Percentiles rank a stretch among this genome's conserved stretches.
Evolutionary conservation across 2,113 vertebrate species (phyloP).

Genomic region (Cromileptes altivelis): DNA sequence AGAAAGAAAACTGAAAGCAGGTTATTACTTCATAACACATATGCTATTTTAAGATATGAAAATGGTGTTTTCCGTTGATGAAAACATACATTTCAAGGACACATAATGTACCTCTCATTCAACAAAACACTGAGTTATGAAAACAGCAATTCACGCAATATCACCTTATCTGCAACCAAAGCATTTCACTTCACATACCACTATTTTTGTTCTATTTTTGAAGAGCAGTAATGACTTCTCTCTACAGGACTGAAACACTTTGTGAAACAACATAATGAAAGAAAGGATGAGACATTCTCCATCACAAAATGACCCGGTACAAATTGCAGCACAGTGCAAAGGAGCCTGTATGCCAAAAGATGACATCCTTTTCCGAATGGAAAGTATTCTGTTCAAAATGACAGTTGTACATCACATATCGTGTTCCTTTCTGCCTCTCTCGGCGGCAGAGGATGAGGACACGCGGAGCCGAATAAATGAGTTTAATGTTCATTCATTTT

Average conservation of each 20-base stretch:
- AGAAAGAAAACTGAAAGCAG: constrained; percentile 10
- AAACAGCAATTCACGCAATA: constrained; percentile 32
- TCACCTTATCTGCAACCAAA: constrained; percentile 38
- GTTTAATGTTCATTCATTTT: constrained; percentile 49
- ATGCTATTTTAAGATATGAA: constrained; percentile 26
- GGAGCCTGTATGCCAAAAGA: constrained; percentile 45
- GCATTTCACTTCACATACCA: constrained; percentile 25
- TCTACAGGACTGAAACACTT: constrained; percentile 46
- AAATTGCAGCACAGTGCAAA: constrained; percentile 47
- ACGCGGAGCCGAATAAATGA: constrained; percentile 23
- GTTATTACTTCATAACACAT: constrained; percentile 26
- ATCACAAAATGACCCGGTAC: constrained; percentile 33
- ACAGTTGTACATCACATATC: constrained; percentile 36
- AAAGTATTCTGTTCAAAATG: constrained; percentile 40
- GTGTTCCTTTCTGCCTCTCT: constrained; percentile 24
- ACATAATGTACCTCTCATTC: constrained; percentile 19
- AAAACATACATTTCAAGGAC: constrained; percentile 27
- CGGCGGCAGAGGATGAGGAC: background rate
- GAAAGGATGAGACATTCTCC: constrained; percentile 42
- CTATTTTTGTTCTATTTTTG: constrained; percentile 37
- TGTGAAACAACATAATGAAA: constrained; percentile 53
- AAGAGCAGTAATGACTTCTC: constrained; percentile 49
- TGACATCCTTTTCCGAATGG: constrained; percentile 39
- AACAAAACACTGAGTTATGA: constrained; percentile 28
- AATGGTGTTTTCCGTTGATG: constrained; percentile 30